Conservation (phyloP, 2,113 vertebrate genomes). For the Entomyzon cyanotis region DNA sequence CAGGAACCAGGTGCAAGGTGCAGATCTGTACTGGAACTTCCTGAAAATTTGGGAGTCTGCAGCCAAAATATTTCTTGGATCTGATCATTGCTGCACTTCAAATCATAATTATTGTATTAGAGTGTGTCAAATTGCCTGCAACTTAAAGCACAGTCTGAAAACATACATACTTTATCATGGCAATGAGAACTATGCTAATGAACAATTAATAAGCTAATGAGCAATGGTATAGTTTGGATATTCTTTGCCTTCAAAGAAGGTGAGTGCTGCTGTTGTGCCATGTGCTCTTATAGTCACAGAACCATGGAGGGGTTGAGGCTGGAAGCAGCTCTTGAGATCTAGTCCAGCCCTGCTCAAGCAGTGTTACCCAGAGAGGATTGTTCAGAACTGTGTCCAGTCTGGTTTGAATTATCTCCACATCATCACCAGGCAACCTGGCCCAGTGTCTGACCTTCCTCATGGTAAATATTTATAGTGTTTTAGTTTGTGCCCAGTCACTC, state of each 20-base stretch:
- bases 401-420: not conserved
- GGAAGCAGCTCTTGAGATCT: not conserved
- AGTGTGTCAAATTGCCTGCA: not conserved
- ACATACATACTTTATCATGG: not conserved
- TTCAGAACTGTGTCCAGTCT: not conserved
- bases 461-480: not conserved
- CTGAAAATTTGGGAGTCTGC: slow-evolving; percentile 24
- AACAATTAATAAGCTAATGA: not conserved
- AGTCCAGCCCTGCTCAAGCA: not conserved
- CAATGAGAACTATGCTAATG: not conserved
- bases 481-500: not conserved
- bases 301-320: not conserved
- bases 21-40: slow-evolving; percentile 62
- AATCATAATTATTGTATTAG: not conserved
- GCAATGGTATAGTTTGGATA: not conserved
- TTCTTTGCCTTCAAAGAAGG: not conserved
- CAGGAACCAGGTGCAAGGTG: slow-evolving; percentile 64
- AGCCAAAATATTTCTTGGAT: slow-evolving; percentile 46
- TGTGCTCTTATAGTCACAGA: not conserved
- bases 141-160: not conserved
- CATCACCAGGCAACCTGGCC: not conserved
- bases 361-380: not conserved
- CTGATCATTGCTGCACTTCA: not conserved
- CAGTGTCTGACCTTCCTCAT: not conserved
- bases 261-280: not conserved